phyloP scores from a whole-genome alignment of 2,888 invertebrate genomes.

The Aleiodes alternator region DNA sequence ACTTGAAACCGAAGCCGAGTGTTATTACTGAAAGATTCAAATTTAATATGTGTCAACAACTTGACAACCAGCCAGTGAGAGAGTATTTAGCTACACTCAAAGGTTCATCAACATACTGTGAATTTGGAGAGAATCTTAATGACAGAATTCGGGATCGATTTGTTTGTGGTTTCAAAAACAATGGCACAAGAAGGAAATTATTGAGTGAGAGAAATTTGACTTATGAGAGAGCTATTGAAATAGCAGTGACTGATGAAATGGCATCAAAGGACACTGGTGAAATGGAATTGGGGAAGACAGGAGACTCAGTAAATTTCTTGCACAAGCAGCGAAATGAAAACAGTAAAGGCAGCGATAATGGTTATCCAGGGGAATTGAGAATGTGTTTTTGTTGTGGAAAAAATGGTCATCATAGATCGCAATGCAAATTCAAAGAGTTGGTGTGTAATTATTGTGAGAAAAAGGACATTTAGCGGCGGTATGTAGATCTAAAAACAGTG shows the following conservation, averaged over 20 bases:
- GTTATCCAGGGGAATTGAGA: not conserved
- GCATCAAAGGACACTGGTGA: conserved; percentile 8
- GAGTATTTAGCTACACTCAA: conserved; percentile 37
- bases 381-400: conserved; percentile 35
- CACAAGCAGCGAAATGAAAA: not conserved
- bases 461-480: conserved; percentile 25
- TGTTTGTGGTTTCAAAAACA: conserved; percentile 39
- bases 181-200: conserved; percentile 27
- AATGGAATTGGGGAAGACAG: not conserved
- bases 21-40: conserved; percentile 43
- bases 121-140: conserved; percentile 33
- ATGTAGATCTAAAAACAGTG: conserved; percentile 16
- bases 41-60: conserved; percentile 43
- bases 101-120: conserved; percentile 40
- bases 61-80: conserved; percentile 19
- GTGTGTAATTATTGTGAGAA: conserved; percentile 34
- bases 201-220: conserved; percentile 35
- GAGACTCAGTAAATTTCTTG: too few species aligned
- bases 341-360: not conserved
- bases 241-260: conserved; percentile 28
- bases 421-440: conserved; percentile 26
- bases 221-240: conserved; percentile 28
- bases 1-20: conserved; percentile 42
- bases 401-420: not conserved
- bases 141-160: conserved; percentile 31